Base-by-base conservation (phyloP, 2,797 vertebrate species). In the Enteromius afrohamiltoni region DNA sequence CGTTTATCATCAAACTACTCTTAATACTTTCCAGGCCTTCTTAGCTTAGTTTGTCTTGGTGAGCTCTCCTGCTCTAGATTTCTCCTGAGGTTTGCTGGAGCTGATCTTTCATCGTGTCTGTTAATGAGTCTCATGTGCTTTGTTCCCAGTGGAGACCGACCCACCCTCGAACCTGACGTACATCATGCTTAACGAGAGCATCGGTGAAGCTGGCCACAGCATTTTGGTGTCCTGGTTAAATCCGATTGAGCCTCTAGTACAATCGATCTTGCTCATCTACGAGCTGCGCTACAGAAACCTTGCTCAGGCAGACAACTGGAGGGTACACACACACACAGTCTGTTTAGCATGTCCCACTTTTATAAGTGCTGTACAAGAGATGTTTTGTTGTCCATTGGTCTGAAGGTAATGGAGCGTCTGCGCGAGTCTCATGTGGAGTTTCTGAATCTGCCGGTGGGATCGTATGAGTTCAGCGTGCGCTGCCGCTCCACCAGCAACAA, bases 191-290 rank as follows among this genome's bases (percentile, higher is more conserved):
- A 91, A 93, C 5, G 83, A 86, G 6, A 93, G 90, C 1, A 91
- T 88, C 0, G 90, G 93, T 1, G 93, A 93, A 47, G 75, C 79
- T 11, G 91, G 94, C 0, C 90, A 90, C 83, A 88, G 79, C 0
- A 88, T 65, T 0, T 45, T 85, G 40, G 88, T 96, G 71, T 90
- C 92, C 67, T 96, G 95, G 95, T 75, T 47, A 13, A 93, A 95
- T 86, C 95, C 95, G 42, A 87, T 84, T 3, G 92, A 92, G 0
- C 76, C 86, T 0, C 88, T 91, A 77, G 91, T 95, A 60, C 87
- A 90, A 53, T 95, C 94, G 94, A 93, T 96, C 89, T 94, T 94
- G 0, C 93, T 95, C 77, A 79, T 89, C 45, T 93, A 94, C 29
- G 94, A 96, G 88, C 91, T 96, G 79, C 93, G 94, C 85, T 96